A percentile compares a stretch with the other conserved stretches of the same genome.
phyloP scores from a whole-genome alignment of 1,140 invertebrate genomes.

The Zophobas morio region DNA sequence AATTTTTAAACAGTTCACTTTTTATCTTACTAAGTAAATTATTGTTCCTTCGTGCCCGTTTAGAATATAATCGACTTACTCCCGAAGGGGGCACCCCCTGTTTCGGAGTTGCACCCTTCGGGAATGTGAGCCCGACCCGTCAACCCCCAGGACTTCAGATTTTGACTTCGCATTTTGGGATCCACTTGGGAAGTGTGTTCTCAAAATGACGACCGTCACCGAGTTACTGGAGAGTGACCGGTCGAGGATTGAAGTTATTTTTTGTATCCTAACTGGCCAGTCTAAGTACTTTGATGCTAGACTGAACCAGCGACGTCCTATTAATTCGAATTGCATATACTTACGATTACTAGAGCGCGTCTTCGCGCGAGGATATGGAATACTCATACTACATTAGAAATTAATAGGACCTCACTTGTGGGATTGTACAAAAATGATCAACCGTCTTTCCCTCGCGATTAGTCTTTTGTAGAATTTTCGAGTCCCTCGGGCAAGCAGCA shows the following conservation, averaged over 20 bases:
- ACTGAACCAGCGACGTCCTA: not conserved
- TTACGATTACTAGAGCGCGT: not conserved
- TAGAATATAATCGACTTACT: conserved; percentile 55
- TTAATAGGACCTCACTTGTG: conserved; percentile 17
- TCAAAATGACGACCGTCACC: conserved; percentile 1
- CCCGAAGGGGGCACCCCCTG: conserved; percentile 50
- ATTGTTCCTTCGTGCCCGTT: conserved; percentile 57
- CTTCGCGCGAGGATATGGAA: conserved; percentile 24
- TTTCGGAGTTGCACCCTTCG: conserved; percentile 1
- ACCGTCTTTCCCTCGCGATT: conserved; percentile 12
- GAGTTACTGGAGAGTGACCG: no score
- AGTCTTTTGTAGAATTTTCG: conserved; percentile 6
- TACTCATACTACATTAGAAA: conserved; percentile 25
- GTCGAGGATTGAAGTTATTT: no score
- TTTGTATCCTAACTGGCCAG: no score
- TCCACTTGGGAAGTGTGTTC: conserved; percentile 22
- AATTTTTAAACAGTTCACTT: conserved; percentile 57
- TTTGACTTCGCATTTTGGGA: conserved; percentile 6
- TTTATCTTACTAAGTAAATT: conserved; percentile 49
- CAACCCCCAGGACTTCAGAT: not conserved
- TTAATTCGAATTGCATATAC: conserved; percentile 12
- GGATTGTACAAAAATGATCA: conserved; percentile 9
- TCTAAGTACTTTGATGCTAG: no score
- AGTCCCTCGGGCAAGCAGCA: not conserved
- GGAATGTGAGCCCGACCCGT: not conserved